Evolutionary conservation across 2,888 invertebrate genomes (phyloP), one percentile per base, ranked within the genome.

Genomic region (Drosophila nr. medialis): DNA sequence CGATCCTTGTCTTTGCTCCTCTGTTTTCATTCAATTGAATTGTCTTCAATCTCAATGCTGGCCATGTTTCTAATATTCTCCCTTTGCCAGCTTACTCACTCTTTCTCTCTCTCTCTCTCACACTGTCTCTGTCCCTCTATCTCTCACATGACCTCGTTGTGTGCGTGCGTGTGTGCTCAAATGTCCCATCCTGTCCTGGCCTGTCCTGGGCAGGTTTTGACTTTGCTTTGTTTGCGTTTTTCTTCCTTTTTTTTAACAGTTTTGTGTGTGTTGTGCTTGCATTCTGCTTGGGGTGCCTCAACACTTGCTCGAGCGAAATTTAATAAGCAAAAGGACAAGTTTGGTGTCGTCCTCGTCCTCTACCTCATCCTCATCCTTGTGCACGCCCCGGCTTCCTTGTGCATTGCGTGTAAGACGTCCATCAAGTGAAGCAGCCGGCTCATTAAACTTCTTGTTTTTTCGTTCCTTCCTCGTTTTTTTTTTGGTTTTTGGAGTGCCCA

Each of bases 281-380:
- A 85, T 72, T 80, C 66, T 55, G 66, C 72, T 77, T 64, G 64
- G 80, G 81, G 70, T 81, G 77, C 77, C 78, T 82, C 64, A 75
- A 83, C 86, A 88, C 86, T 86, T 88, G 82, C 85, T 81, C 83
- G 13, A 65, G 83, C 77, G 81, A 86, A 86, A 89, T 86, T 86
- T 86, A 86, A 86, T 89, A 89, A 89, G 89, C 85, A 83, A 76
- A 84, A 85, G 85, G 89, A 89, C 85, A 84, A 86, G 86, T 84
- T 80, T 69, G 80, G 85, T 83, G 81, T 85, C 85, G 82, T 79
- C 79, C 71, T 77, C 67, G 45, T 49, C 40, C 40, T 42, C 42
- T 21, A 38, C n/a, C 32, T 27, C 56, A 11, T 48, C 11, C 60
- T 45, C 13, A n/a, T 32, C 53, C 45, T 13, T n/a, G 29, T n/a